Evolutionary conservation across 1,140 invertebrate genomes (phyloP).

Genomic region (Phenacoccus solenopsis): DNA sequence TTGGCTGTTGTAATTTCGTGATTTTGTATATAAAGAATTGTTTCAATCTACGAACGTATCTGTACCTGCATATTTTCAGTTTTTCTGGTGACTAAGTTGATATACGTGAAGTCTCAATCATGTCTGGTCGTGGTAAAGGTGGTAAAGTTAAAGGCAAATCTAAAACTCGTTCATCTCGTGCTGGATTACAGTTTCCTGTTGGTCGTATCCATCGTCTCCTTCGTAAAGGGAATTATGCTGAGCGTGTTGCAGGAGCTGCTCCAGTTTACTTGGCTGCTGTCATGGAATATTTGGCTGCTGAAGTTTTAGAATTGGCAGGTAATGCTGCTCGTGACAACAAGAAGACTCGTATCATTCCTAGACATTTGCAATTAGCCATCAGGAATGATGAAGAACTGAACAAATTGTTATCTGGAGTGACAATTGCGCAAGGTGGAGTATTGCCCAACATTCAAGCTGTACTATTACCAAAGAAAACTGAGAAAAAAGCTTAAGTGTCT

Average conservation of each 20-base stretch:
- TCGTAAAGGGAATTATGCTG: slow-evolving; percentile 56
- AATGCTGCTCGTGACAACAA: slow-evolving; percentile 50
- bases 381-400: slow-evolving; percentile 70
- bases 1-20: not conserved
- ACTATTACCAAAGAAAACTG: slow-evolving; percentile 53
- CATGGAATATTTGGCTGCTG: slow-evolving; percentile 50
- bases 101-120: not conserved
- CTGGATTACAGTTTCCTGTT: slow-evolving; percentile 57
- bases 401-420: slow-evolving; percentile 62
- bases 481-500: slow-evolving; percentile 20
- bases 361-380: slow-evolving; percentile 62
- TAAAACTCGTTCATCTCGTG: slow-evolving; percentile 47
- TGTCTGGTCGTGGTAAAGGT: slow-evolving; percentile 37
- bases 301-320: slow-evolving; percentile 42
- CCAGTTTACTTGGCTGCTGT: slow-evolving; percentile 56
- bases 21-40: not conserved
- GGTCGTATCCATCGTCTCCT: slow-evolving; percentile 54
- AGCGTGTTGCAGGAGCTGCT: slow-evolving; percentile 53
- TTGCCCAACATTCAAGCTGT: slow-evolving; percentile 64
- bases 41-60: no score
- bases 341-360: slow-evolving; percentile 51
- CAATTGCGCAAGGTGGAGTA: slow-evolving; percentile 72
- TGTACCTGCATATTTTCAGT: no score
- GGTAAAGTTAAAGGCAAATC: slow-evolving; percentile 41
- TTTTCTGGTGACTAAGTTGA: no score